Conservation (phyloP, 2,888 invertebrate genomes). For the Magallana nippona region DNA sequence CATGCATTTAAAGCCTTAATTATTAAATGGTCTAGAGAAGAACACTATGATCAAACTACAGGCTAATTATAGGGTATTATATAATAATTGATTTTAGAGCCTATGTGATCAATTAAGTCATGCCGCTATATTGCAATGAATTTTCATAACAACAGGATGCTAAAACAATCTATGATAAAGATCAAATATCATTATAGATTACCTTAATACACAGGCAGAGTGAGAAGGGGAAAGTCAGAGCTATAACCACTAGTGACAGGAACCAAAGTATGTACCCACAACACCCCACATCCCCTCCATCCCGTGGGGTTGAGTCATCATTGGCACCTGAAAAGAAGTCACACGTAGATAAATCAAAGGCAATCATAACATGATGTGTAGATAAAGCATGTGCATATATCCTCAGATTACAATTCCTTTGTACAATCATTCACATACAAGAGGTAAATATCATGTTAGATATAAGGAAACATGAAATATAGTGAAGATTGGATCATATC, state of each 20-base stretch:
- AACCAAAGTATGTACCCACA: constrained; percentile 73
- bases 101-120: background rate
- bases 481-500: too few species aligned
- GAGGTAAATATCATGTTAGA: too few species aligned
- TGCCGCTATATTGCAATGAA: background rate
- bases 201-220: constrained; percentile 73
- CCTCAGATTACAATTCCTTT: too few species aligned
- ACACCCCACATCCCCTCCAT: constrained; percentile 60
- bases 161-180: background rate
- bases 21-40: too few species aligned
- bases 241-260: constrained; percentile 66
- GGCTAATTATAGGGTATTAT: background rate
- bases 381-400: too few species aligned
- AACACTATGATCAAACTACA: background rate
- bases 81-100: background rate
- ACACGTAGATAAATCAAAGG: too few species aligned
- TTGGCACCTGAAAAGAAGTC: background rate
- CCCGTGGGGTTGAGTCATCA: background rate
- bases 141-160: background rate
- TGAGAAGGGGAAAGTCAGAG: constrained; percentile 70
- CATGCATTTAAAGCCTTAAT: too few species aligned
- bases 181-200: constrained; percentile 35
- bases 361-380: too few species aligned
- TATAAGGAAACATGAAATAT: too few species aligned
- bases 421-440: too few species aligned